A percentile compares a stretch with the other conserved stretches of the same genome.
These are phyloP conservation scores for Ctena decussata DNA, from an alignment of 2,888 invertebrate species.

Conservation along the genomic window DNA sequence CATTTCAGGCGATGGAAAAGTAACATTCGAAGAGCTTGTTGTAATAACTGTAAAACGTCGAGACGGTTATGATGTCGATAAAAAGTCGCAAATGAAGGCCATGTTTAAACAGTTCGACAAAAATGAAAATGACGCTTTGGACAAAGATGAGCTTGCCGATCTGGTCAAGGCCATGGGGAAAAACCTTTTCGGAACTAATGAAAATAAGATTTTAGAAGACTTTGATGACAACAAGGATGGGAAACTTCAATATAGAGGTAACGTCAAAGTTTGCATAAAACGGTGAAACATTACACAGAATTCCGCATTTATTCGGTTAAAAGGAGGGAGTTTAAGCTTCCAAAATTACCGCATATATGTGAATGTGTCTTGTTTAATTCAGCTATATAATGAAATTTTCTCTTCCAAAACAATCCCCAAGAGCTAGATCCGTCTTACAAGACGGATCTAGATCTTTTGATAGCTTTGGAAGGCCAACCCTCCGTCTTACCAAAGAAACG, in stretches of 20 bases:
- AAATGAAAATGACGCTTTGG: conserved; percentile 37
- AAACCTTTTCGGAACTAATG: conserved; percentile 26
- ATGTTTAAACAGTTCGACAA: conserved; percentile 53
- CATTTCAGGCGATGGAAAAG: conserved; percentile 51
- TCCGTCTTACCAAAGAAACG: too few species aligned
- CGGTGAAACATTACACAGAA: too few species aligned
- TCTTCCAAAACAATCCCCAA: too few species aligned
- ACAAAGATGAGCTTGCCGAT: conserved; percentile 37
- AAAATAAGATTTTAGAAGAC: conserved; percentile 42
- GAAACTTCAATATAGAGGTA: conserved; percentile 53
- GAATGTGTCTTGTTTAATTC: too few species aligned
- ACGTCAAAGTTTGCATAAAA: too few species aligned
- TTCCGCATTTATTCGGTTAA: too few species aligned
- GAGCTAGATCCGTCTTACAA: too few species aligned
- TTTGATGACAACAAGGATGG: conserved; percentile 55
- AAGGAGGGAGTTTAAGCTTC: too few species aligned
- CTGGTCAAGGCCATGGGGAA: conserved; percentile 28
- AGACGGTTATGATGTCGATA: conserved; percentile 26
- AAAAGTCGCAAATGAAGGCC: conserved; percentile 14
- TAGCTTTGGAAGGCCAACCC: too few species aligned
- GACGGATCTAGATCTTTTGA: too few species aligned
- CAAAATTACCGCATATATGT: too few species aligned
- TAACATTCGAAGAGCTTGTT: conserved; percentile 59
- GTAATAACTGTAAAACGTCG: conserved; percentile 48
- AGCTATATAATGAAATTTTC: too few species aligned